Evolutionary conservation across 2,888 invertebrate species (phyloP), one percentile per base, ranked within the genome.

Genomic region (Eilema griseolum): DNA sequence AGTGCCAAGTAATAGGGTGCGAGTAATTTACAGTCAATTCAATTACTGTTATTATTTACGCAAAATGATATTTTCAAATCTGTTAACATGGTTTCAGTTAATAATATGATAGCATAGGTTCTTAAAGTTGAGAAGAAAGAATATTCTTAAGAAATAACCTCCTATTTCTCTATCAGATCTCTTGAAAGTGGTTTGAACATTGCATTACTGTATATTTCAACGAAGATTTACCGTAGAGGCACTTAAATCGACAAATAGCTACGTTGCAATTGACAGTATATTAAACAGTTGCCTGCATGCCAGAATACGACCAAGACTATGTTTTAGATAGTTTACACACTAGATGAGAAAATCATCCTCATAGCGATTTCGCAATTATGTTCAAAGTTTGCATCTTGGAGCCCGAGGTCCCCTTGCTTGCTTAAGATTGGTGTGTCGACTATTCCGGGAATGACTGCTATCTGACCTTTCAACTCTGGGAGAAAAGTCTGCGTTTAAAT

Each of bases 261-360:
- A 87, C 90, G 89, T 90, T 95, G 95, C 93, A 92, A 93, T 94
- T 94, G 95, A 95, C 95, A 94, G 92, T 92, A 92, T 93, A 94
- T 93, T 94, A 93, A 94, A 93, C 92, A 93, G 92, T 87, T 89
- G 91, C 92, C 87, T 89, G 90, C 90, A 93, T 94, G 94, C 94
- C 93, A 94, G 89, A 90, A 92, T 90, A 88, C 88, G 76, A 84
- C 78, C 84, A 86, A 86, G 83, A 85, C 82, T 83, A 75, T 75
- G 77, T 66, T 23, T 57, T 86, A 70, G 86, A 76, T 80, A 61
- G 64, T 63, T 41, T 70, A 83, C 67, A 88, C 84, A 89, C 76
- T 77, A 33, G 20, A 12, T 14, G 14, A 20, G 23, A 23, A 7
- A 10, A 33, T 10, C 33, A 24, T 33, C 11, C 16, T 63, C 33